These are phyloP conservation scores for Chironomus riparius DNA, from an alignment of 2,888 invertebrate species.

Conservation along the genomic window DNA sequence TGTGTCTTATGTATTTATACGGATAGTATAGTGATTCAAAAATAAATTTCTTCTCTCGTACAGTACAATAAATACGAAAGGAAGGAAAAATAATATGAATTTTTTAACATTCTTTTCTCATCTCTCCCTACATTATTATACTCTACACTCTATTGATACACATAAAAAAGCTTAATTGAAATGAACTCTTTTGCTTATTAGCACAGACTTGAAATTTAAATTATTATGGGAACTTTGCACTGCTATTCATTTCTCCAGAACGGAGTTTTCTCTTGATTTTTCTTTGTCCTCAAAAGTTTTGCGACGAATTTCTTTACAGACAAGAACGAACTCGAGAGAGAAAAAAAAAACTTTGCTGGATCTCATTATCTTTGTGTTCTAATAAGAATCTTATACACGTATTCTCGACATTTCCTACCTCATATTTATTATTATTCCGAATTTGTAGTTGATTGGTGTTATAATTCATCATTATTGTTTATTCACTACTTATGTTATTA, in stretches of 20 bases:
- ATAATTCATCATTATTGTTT: constrained; percentile 23
- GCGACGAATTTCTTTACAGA: not conserved
- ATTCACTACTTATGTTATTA: not conserved
- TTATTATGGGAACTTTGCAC: not conserved
- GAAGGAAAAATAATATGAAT: no score
- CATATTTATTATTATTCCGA: constrained; percentile 14
- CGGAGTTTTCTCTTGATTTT: not conserved
- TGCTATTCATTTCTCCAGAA: not conserved
- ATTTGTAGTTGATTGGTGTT: constrained; percentile 20
- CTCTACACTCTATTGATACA: no score
- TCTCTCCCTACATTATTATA: no score
- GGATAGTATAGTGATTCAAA: no score
- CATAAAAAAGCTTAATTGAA: no score
- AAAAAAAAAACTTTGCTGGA: not conserved
- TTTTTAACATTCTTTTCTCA: no score
- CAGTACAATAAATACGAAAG: no score
- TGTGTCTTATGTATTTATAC: no score
- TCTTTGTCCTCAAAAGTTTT: constrained; percentile 8
- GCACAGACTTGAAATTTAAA: not conserved
- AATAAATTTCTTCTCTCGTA: no score
- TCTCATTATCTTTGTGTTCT: not conserved
- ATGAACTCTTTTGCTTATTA: no score
- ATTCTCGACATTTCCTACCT: not conserved
- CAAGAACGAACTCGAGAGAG: not conserved
- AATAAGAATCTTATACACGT: not conserved